Evolutionary conservation across 2,797 vertebrate species (phyloP).

Genomic region (Kryptolebias ocellatus): DNA sequence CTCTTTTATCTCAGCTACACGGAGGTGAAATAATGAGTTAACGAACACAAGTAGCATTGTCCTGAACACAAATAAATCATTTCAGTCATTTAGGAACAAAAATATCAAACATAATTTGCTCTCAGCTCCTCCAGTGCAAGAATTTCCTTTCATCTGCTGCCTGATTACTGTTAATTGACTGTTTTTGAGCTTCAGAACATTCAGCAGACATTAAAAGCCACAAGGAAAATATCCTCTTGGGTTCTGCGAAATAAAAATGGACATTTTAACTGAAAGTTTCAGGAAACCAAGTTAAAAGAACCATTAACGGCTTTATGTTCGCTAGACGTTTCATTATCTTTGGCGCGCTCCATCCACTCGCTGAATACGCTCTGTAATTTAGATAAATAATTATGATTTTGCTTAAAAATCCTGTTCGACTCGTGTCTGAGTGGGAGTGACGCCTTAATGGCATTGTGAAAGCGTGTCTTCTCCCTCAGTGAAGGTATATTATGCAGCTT

Average conservation of each 20-base stretch:
- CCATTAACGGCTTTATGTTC: background rate
- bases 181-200: background rate
- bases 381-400: slow-evolving; percentile 9
- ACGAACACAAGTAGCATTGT: background rate
- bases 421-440: slow-evolving; percentile 21
- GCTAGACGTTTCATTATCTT: background rate
- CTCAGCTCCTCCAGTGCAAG: background rate
- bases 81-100: background rate
- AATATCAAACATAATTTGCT: background rate
- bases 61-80: background rate
- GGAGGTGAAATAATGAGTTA: background rate
- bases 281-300: background rate
- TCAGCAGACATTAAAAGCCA: background rate
- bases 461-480: slow-evolving; percentile 44
- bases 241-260: background rate
- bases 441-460: slow-evolving; percentile 35
- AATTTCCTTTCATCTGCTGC: background rate
- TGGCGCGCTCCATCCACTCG: background rate
- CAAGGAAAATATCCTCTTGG: background rate
- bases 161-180: background rate
- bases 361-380: background rate
- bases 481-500: slow-evolving; percentile 62
- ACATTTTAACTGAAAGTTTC: background rate
- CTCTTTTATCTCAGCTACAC: slow-evolving; percentile 2
- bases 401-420: slow-evolving; percentile 7